Evolutionary conservation across 2,113 vertebrate species (phyloP).

Genomic region (Hemiscyllium ocellatum): DNA sequence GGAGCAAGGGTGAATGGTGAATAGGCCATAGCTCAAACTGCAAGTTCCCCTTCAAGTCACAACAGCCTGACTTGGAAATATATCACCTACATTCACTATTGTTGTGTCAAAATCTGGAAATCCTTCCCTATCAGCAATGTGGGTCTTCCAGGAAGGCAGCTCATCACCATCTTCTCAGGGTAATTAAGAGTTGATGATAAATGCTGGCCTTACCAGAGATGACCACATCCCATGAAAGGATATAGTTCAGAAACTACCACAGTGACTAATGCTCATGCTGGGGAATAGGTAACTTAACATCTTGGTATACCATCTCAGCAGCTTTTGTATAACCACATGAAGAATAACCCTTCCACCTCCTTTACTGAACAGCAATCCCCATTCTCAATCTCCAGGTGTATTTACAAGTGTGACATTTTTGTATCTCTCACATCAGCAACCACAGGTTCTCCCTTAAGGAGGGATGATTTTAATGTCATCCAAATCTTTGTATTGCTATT

Average conservation of each 20-base stretch:
- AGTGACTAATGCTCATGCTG: neutral
- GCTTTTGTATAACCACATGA: neutral
- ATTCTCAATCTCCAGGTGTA: neutral
- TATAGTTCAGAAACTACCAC: neutral
- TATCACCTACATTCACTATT: neutral
- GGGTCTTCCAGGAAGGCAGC: neutral
- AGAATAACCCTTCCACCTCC: neutral
- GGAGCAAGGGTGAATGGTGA: too few relatives aligned
- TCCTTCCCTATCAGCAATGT: neutral
- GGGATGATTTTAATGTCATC: neutral
- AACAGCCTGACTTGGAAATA: neutral
- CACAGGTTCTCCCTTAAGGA: neutral
- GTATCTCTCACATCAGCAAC: neutral
- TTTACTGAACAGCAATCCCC: neutral
- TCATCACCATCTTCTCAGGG: neutral
- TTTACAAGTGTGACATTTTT: neutral
- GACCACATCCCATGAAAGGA: neutral
- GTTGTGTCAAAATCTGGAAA: neutral
- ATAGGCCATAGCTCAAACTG: neutral
- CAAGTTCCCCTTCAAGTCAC: neutral
- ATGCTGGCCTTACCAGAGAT: neutral
- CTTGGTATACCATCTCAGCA: neutral
- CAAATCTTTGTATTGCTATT: too few relatives aligned
- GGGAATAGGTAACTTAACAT: neutral
- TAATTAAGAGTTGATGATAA: neutral